Evolutionary conservation across 2,888 invertebrate species (phyloP), one percentile per base, ranked within the genome.

Genomic region (Aricia artaxerxes): DNA sequence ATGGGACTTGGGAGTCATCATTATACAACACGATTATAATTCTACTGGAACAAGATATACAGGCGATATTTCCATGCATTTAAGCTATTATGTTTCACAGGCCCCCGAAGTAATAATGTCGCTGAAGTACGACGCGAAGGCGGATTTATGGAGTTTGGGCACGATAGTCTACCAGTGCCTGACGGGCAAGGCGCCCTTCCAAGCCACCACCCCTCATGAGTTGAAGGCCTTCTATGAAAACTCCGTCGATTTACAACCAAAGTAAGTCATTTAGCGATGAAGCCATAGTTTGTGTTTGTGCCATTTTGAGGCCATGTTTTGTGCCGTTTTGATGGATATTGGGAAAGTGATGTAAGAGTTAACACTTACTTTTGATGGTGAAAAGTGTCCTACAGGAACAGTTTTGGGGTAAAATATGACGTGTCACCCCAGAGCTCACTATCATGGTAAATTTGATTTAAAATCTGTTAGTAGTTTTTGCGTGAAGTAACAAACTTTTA

Each of bases 51-150:
- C 49, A 9, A 49, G 9, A 49, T 2, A 49, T 49, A 49, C 0
- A 44, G 2, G 3, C 9, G 49, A 49, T 49, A 49, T 44, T 44
- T 44, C 9, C 44, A 44, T 44, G 9, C 9, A 44, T 9, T 2
- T 44, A 9, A 49, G 11, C 9, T 57, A 57, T 57, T 16, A 16
- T 4, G 16, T 57, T 57, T 57, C 57, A 16, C 89, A 97, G 98
- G 99, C 99, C 60, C 99, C 99, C 0, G 99, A 99, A 95, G 99
- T 99, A 79, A 99, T 99, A 86, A 99, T 99, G 99, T 99, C 99
- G 2, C 94, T 98, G 82, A 98, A 99, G 88, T 99, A 99, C 89
- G 99, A 99, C 92, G 99, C 99, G 79, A 99, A 99, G 95, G 99
- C 99, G 11, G 99, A 99, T 94, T 96, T 99, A 80, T 99, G 99